phyloP scores from a whole-genome alignment of 2,888 invertebrate genomes.

The Torymus tubicola region DNA sequence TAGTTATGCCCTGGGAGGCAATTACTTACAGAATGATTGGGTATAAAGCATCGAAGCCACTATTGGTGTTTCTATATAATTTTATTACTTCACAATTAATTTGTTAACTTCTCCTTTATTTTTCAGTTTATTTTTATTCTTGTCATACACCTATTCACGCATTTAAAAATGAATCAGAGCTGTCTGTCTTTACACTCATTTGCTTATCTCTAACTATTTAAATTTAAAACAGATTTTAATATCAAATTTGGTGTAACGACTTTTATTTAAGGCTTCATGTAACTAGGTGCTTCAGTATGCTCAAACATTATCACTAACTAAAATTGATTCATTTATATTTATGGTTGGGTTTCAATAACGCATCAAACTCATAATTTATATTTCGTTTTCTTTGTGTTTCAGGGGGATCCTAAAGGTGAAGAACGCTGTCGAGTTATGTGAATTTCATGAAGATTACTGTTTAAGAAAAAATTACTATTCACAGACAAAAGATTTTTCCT shows the following conservation, averaged over 20 bases:
- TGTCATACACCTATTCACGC: constrained; percentile 21
- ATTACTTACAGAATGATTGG: constrained; percentile 19
- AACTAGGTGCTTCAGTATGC: constrained; percentile 22
- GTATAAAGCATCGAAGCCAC: background rate
- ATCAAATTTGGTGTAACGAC: constrained; percentile 11
- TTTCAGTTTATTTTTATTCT: constrained; percentile 34
- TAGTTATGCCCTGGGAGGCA: background rate
- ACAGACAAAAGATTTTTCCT: constrained; percentile 50
- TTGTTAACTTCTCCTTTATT: constrained; percentile 40
- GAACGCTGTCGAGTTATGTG: constrained; percentile 81
- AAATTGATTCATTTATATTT: background rate
- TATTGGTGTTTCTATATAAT: background rate
- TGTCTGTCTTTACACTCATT: constrained; percentile 57
- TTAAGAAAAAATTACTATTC: constrained; percentile 52
- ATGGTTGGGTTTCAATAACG: background rate
- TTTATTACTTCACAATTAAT: background rate
- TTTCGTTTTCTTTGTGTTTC: constrained; percentile 64
- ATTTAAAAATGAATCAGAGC: constrained; percentile 53
- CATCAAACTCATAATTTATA: background rate
- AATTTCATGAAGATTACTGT: constrained; percentile 60
- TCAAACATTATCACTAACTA: background rate
- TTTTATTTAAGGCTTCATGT: constrained; percentile 11
- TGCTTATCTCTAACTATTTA: constrained; percentile 43
- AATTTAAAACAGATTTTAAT: constrained; percentile 4
- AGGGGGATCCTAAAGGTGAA: constrained; percentile 77